Percentiles rank a stretch among this genome's conserved stretches.
phyloP scores from a whole-genome alignment of 1,140 invertebrate species.

The Aporrectodea caliginosa region DNA sequence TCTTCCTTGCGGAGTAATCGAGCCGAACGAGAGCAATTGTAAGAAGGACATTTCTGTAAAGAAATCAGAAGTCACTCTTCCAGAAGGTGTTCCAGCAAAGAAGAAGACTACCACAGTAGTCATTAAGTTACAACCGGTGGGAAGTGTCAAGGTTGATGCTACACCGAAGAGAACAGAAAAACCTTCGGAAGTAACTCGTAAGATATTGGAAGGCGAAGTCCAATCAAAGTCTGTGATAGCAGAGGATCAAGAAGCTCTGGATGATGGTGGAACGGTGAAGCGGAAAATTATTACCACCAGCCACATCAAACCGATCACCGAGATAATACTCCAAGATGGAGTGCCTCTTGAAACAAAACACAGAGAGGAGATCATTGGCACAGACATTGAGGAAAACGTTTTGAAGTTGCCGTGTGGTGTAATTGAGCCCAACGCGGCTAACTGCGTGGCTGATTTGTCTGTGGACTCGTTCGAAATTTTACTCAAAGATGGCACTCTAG shows the following conservation, averaged over 20 bases:
- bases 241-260: constrained; percentile 3
- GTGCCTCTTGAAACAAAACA: neutral
- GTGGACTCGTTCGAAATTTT: neutral
- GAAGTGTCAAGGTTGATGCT: no score
- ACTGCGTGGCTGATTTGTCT: neutral
- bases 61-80: neutral
- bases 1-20: neutral
- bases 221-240: neutral
- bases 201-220: constrained; percentile 9
- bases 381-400: constrained; percentile 13
- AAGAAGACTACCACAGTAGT: neutral
- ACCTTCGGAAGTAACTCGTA: neutral
- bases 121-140: neutral
- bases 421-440: neutral
- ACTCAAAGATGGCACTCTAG: neutral
- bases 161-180: neutral
- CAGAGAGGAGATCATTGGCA: constrained; percentile 13
- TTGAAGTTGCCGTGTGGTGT: neutral
- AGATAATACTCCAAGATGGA: constrained; percentile 4
- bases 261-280: constrained; percentile 16
- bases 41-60: neutral
- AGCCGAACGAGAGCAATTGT: neutral
- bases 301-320: constrained; percentile 5
- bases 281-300: constrained; percentile 12
- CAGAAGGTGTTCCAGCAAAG: neutral